A percentile compares a stretch with the other conserved stretches of the same genome.
These are phyloP conservation scores for Eupeodes luniger DNA, from an alignment of 2,888 invertebrate genomes.

Conservation along the genomic window DNA sequence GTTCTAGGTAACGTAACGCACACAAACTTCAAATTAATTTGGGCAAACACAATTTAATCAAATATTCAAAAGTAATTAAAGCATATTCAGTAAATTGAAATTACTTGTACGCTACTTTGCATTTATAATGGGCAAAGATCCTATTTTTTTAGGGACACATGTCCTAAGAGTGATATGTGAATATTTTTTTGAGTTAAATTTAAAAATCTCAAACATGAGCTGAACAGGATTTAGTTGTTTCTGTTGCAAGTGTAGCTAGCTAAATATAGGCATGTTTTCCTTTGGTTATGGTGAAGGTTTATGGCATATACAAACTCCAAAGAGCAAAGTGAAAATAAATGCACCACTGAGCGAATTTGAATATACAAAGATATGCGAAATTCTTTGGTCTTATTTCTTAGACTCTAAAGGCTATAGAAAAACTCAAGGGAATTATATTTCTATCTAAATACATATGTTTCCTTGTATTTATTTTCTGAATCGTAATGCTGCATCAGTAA, in stretches of 20 bases:
- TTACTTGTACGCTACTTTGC: constrained; percentile 13
- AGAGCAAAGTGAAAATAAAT: constrained; percentile 12
- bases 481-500: constrained; percentile 7
- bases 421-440: constrained; percentile 54
- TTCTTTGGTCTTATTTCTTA: constrained; percentile 38
- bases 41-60: constrained; percentile 55
- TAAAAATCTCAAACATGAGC: constrained; percentile 6
- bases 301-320: background rate
- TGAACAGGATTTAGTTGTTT: constrained; percentile 20
- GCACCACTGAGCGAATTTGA: constrained; percentile 6
- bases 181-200: constrained; percentile 18
- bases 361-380: constrained; percentile 23
- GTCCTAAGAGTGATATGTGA: constrained; percentile 6
- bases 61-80: constrained; percentile 55
- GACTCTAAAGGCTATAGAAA: constrained; percentile 38
- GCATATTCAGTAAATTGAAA: constrained; percentile 52
- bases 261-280: background rate
- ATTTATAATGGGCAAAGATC: constrained; percentile 5
- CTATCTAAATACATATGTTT: constrained; percentile 42
- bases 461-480: constrained; percentile 13
- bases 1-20: background rate
- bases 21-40: constrained; percentile 49
- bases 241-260: constrained; percentile 10
- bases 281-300: background rate
- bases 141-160: constrained; percentile 10